These are phyloP conservation scores for Smittia aterrima DNA, from an alignment of 2,888 invertebrate species.

Conservation along the genomic window DNA sequence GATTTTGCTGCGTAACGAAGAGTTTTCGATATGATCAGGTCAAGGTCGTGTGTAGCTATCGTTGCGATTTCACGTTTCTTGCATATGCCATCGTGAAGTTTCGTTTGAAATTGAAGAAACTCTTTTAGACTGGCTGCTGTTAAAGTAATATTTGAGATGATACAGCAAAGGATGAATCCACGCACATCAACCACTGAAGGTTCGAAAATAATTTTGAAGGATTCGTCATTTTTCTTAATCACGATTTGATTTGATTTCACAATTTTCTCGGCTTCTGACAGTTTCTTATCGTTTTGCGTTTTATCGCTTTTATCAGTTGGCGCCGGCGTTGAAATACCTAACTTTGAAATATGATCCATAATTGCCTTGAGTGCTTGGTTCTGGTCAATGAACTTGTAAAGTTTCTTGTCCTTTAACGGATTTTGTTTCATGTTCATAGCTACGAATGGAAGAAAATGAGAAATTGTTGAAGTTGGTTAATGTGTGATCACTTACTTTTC, in stretches of 20 bases:
- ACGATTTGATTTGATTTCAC: neutral
- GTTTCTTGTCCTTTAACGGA: slow-evolving; percentile 67
- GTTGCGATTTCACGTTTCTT: slow-evolving; percentile 75
- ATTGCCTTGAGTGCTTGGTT: slow-evolving; percentile 69
- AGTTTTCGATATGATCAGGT: slow-evolving; percentile 57
- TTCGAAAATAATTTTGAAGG: slow-evolving; percentile 44
- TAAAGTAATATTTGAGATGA: slow-evolving; percentile 65
- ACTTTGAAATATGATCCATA: slow-evolving; percentile 70
- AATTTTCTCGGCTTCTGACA: slow-evolving; percentile 44
- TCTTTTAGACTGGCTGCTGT: slow-evolving; percentile 65
- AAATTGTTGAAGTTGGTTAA: neutral
- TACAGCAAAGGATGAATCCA: slow-evolving; percentile 71
- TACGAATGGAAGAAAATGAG: slow-evolving; percentile 47
- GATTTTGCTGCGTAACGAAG: slow-evolving; percentile 66
- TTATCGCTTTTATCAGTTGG: slow-evolving; percentile 49
- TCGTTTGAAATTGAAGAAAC: slow-evolving; percentile 78
- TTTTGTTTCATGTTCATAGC: slow-evolving; percentile 74
- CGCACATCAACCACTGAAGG: slow-evolving; percentile 54
- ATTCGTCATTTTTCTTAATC: slow-evolving; percentile 21
- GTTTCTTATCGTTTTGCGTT: slow-evolving; percentile 50
- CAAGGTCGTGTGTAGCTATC: slow-evolving; percentile 79
- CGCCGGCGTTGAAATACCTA: slow-evolving; percentile 55
- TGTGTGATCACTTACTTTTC: slow-evolving; percentile 60
- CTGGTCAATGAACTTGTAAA: slow-evolving; percentile 72
- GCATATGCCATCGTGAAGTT: slow-evolving; percentile 71